Evolutionary conservation across 1,140 invertebrate genomes (phyloP), one percentile per base, ranked within the genome.

Genomic region (Drosophila eugracilis): DNA sequence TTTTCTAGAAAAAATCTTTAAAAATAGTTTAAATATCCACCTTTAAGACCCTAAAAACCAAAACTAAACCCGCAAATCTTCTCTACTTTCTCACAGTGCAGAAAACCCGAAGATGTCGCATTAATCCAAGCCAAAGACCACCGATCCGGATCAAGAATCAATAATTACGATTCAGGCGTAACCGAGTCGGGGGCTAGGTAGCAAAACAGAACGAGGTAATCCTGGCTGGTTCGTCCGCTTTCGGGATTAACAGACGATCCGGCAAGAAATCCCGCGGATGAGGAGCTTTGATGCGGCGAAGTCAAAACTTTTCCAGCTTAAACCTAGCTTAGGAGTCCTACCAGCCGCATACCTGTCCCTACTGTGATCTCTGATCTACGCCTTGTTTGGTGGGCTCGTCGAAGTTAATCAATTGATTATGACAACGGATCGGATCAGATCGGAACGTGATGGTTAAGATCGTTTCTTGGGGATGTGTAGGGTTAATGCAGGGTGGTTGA

Each of bases 381-480:
- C 34, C 21, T 41, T 78, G 75, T 78, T 78, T 72, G 74, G 75
- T 66, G 66, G 53, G 67, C 66, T 47, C 58, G 69, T 45, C 47
- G 39, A 50, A 30, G 32, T 22, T 74, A 73, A 74, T 74, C 71
- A 74, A 74, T 74, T 74, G 71, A 74, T 74, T 74, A 74, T 26
- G 24, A 39, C 65, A 14, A 52, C 21, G 65, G 65, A 42, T 54
- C 19, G 15, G n/a, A 22, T 47, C 30, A 14, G 41, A 24, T 32
- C 19, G 15, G 24, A 36, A 45, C 39, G 22, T 5, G 41, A 6
- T 24, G 41, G 5, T 21, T 48, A 12, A 37, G 41, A 37, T 26
- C 5, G 21, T 14, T 39, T 7, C 3, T 48, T 48, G 62, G 62
- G 62, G 44, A 28, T n/a, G 26, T 12, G 9, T n/a, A n/a, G n/a